Evolutionary conservation across 2,888 invertebrate genomes (phyloP).

Genomic region (Apocheima hispidaria): DNA sequence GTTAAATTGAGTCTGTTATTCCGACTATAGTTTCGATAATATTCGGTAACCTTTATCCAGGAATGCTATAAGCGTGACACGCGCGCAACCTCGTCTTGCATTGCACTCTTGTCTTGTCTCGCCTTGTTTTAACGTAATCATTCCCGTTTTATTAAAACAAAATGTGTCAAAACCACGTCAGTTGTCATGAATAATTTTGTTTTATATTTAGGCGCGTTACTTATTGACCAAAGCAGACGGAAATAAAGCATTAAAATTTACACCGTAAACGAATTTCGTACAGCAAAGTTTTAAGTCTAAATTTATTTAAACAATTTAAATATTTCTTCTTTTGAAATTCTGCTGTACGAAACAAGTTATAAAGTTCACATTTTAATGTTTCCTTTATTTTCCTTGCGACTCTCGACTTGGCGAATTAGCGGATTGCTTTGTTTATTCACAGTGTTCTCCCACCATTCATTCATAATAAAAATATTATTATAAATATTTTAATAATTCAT

Average conservation of each 20-base stretch:
- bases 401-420: not conserved
- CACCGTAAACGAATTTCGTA: not conserved
- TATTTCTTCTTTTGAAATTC: not conserved
- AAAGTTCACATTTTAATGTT: not conserved
- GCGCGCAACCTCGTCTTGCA: too few relatives aligned
- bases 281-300: not conserved
- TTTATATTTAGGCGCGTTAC: not conserved
- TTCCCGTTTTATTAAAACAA: too few relatives aligned
- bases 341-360: not conserved
- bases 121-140: too few relatives aligned
- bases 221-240: not conserved
- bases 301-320: too few relatives aligned
- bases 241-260: not conserved
- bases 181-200: not conserved
- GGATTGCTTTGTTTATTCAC: not conserved
- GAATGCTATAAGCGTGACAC: too few relatives aligned
- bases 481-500: constrained; percentile 8
- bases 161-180: too few relatives aligned
- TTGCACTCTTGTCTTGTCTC: too few relatives aligned
- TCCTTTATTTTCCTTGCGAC: not conserved
- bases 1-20: too few relatives aligned
- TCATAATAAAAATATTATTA: constrained; percentile 3
- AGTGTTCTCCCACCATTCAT: not conserved
- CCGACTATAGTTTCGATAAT: too few relatives aligned
- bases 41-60: too few relatives aligned